phyloP scores from a whole-genome alignment of 2,797 vertebrate genomes.

The Acestrorhynchus altus region DNA sequence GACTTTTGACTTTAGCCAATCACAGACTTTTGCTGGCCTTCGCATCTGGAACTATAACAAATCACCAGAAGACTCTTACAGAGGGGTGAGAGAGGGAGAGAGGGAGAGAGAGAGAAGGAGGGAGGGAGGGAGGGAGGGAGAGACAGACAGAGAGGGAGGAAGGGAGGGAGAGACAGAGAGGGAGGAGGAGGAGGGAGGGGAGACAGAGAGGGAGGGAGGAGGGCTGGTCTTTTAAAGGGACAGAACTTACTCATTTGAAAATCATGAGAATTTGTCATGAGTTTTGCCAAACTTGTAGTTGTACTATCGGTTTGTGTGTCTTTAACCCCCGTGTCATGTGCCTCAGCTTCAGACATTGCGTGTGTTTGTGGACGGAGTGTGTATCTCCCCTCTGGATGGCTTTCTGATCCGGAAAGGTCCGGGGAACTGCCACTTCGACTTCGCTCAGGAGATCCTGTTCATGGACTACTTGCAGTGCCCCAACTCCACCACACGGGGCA shows the following conservation, averaged over 20 bases:
- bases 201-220: no score
- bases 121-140: no score
- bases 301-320: no score
- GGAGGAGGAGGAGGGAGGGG: background rate
- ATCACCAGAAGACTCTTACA: conserved; percentile 94
- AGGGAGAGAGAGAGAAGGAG: conserved; percentile 75
- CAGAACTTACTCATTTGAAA: no score
- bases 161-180: no score
- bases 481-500: background rate
- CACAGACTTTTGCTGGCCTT: conserved; percentile 87
- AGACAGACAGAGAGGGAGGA: no score
- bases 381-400: conserved; percentile 87
- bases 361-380: conserved; percentile 83
- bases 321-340: conserved; percentile 1
- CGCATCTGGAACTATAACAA: conserved; percentile 99
- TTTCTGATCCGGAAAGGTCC: conserved; percentile 95
- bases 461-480: conserved; percentile 82
- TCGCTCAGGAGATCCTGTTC: conserved; percentile 96
- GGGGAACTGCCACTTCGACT: conserved; percentile 97
- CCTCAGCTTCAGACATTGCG: conserved; percentile 87
- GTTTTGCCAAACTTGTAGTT: no score
- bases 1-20: conserved; percentile 80
- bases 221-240: no score
- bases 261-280: no score
- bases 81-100: conserved; percentile 87